A percentile compares a stretch with the other conserved stretches of the same genome.
phyloP scores from a whole-genome alignment of 1,140 invertebrate genomes.

The Eriocheir sinensis region DNA sequence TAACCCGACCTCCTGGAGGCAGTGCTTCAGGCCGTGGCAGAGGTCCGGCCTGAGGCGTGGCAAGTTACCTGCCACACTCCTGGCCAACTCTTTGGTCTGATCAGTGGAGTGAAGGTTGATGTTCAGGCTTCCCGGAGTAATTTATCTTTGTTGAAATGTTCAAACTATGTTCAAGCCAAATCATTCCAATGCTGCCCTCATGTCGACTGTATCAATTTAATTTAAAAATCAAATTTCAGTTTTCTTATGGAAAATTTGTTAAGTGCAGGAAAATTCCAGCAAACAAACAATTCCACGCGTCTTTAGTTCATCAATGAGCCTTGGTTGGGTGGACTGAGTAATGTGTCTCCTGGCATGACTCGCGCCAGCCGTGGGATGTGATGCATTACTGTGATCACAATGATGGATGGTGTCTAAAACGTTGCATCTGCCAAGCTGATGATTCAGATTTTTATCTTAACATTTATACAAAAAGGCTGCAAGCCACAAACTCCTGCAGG shows the following conservation, averaged over 20 bases:
- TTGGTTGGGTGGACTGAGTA: background rate
- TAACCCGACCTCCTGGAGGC: background rate
- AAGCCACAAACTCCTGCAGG: background rate
- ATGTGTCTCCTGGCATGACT: background rate
- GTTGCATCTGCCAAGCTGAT: background rate
- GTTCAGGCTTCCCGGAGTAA: no score
- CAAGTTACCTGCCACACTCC: no score
- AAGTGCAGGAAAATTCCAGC: no score
- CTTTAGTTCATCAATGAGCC: background rate
- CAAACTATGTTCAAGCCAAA: no score
- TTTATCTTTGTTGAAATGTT: no score
- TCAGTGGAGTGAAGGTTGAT: no score
- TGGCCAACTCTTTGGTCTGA: no score
- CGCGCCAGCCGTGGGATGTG: background rate
- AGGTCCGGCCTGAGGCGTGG: no score
- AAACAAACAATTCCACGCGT: no score
- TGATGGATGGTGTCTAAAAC: background rate
- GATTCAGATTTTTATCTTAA: background rate
- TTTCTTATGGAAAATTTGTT: background rate
- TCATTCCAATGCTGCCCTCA: conserved; percentile 29
- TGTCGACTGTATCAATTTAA: conserved; percentile 6
- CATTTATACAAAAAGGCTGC: background rate
- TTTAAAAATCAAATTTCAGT: background rate
- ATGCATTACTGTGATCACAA: background rate
- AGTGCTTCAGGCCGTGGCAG: no score